Evolutionary conservation across 2,113 vertebrate species (phyloP).

Genomic region (Chinchilla lanigera): DNA sequence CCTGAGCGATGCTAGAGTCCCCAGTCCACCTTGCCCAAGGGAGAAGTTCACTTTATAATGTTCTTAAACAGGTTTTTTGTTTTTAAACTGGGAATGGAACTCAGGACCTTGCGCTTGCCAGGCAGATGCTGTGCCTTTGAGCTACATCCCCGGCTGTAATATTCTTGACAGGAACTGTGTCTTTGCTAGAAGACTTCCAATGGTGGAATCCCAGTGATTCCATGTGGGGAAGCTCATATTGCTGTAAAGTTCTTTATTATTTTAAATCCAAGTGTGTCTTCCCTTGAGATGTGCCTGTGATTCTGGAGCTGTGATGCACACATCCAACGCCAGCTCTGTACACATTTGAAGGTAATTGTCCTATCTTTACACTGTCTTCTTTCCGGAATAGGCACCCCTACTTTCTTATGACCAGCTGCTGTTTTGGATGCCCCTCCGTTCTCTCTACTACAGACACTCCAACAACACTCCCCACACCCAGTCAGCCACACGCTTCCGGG

Average conservation of each 20-base stretch:
- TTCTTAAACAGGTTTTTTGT: not conserved
- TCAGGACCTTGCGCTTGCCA: too few relatives aligned
- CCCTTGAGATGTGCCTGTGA: not conserved
- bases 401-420: not conserved
- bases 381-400: not conserved
- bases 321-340: not conserved
- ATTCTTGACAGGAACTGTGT: not conserved
- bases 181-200: not conserved
- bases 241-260: not conserved
- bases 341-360: not conserved
- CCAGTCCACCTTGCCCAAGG: not conserved
- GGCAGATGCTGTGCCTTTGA: too few relatives aligned
- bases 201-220: not conserved
- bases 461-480: not conserved
- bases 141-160: not conserved
- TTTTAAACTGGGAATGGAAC: too few relatives aligned
- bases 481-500: not conserved
- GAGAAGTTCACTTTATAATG: not conserved
- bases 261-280: conserved; percentile 1
- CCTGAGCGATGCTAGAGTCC: not conserved
- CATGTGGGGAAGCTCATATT: not conserved
- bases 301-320: not conserved
- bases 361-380: not conserved
- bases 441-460: not conserved
- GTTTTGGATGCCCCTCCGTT: not conserved